A percentile compares a stretch with the other conserved stretches of the same genome.
Conservation (phyloP, 2,113 vertebrate genomes). For the Mus pahari region DNA sequence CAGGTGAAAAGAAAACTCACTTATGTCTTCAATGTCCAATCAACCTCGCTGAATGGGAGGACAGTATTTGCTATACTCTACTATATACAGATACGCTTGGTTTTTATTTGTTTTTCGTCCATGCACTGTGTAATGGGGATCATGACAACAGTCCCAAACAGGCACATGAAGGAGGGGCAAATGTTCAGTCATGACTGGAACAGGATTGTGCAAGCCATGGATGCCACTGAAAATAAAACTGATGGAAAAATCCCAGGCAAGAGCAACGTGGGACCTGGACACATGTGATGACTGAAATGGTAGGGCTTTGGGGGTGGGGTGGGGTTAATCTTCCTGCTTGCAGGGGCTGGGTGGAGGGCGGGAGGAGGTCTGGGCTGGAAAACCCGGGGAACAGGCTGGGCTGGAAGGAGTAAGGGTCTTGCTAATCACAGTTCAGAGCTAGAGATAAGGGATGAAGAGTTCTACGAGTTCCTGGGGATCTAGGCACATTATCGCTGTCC, state of each 20-base stretch:
- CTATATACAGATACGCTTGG: slow-evolving; percentile 87
- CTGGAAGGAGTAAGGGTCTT: slow-evolving; percentile 64
- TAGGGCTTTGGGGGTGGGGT: slow-evolving; percentile 24
- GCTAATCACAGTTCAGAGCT: slow-evolving; percentile 80
- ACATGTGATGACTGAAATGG: slow-evolving; percentile 78
- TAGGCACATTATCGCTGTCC: slow-evolving; percentile 66
- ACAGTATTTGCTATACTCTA: slow-evolving; percentile 81
- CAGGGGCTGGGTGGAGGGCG: neutral
- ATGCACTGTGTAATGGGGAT: slow-evolving; percentile 89
- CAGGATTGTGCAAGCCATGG: slow-evolving; percentile 69
- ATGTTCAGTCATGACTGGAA: slow-evolving; percentile 71
- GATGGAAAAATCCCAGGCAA: slow-evolving; percentile 55
- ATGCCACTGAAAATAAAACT: slow-evolving; percentile 68
- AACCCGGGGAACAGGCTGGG: neutral
- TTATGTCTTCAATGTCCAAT: slow-evolving; percentile 84
- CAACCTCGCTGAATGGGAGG: slow-evolving; percentile 82
- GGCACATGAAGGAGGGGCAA: slow-evolving; percentile 71
- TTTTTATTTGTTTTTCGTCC: slow-evolving; percentile 82
- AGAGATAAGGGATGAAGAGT: slow-evolving; percentile 60
- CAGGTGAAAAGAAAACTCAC: slow-evolving; percentile 81
- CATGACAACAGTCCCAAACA: slow-evolving; percentile 87
- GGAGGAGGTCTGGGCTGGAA: neutral
- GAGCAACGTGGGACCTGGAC: slow-evolving; percentile 52
- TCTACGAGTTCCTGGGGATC: slow-evolving; percentile 69
- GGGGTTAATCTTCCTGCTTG: slow-evolving; percentile 52